phyloP scores from a whole-genome alignment of 2,888 invertebrate genomes.

The Gymnosoma rotundatum region DNA sequence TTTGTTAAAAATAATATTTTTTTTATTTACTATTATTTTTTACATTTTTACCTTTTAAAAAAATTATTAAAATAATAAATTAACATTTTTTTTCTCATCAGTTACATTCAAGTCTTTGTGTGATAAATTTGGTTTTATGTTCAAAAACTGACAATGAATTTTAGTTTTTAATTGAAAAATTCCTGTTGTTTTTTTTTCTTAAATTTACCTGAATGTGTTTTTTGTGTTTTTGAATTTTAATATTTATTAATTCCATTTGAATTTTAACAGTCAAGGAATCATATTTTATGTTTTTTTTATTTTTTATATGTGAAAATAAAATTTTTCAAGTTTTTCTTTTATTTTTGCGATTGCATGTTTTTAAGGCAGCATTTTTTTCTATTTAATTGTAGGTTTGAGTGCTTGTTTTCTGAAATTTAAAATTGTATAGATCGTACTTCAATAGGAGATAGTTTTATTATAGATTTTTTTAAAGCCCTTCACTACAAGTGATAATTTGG shows the following conservation, averaged over 20 bases:
- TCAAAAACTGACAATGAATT: slow-evolving; percentile 55
- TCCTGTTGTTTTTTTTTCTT: slow-evolving; percentile 22
- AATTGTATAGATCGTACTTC: not conserved
- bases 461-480: not conserved
- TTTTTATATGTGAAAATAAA: slow-evolving; percentile 20
- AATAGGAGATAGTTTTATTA: too few relatives aligned
- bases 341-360: slow-evolving; percentile 53
- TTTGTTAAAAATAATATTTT: slow-evolving; percentile 34
- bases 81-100: slow-evolving; percentile 32
- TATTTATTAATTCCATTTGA: slow-evolving; percentile 45
- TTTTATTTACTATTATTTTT: slow-evolving; percentile 17
- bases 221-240: slow-evolving; percentile 19
- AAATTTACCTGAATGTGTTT: not conserved
- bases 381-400: not conserved
- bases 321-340: slow-evolving; percentile 24
- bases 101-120: not conserved
- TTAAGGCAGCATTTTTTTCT: slow-evolving; percentile 46
- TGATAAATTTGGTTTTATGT: slow-evolving; percentile 22
- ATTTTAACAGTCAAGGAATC: slow-evolving; percentile 40
- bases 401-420: slow-evolving; percentile 18
- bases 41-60: slow-evolving; percentile 24
- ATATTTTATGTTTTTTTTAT: slow-evolving; percentile 34
- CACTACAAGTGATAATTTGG: too few relatives aligned
- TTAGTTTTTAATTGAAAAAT: slow-evolving; percentile 15
- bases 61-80: slow-evolving; percentile 16